Evolutionary conservation across 2,797 vertebrate species (phyloP), one percentile per base, ranked within the genome.

Genomic region (Typhlichthys subterraneus): DNA sequence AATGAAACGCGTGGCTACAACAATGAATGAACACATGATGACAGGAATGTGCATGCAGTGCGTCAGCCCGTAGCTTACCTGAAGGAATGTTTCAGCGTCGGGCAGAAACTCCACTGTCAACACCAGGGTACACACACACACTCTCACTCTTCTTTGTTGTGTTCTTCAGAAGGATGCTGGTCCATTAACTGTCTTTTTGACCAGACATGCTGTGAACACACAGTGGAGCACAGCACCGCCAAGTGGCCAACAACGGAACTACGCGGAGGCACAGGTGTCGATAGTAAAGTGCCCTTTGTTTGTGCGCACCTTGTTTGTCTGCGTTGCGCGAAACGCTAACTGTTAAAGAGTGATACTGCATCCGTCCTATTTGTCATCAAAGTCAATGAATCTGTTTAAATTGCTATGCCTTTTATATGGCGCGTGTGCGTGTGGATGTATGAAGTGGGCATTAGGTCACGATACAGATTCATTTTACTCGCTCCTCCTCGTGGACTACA

Each of bases 151-250:
- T 42, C 38, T 42, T 9, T 14, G 55, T 29, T 14, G 12, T 56
- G 45, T n/a, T n/a, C 73, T 75, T 71, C 38, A 60, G 72, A 76
- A 74, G 79, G 86, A 85, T 79, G 83, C 83, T 79, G 77, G 81
- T 80, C 75, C 76, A 73, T 75, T 23, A 84, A 85, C 85, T 87
- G 84, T 89, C 84, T 85, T 76, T 72, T 89, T 91, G 12, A 47
- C 38, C 6, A 47, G 81, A 75, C 86, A 59, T 82, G 88, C 85
- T 82, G 89, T 63, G 86, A 86, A 76, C 81, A 88, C 88, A 88
- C 82, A 84, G 87, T 87, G 88, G 91, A 87, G 87, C 88, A 91
- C 89, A 92, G 91, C 90, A 90, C 89, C 90, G 87, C 91, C 89
- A 89, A 91, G 91, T 91, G 90, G 90, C 87, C 88, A 72, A 83